Evolutionary conservation across 1,140 invertebrate genomes (phyloP), one percentile per base, ranked within the genome.

Genomic region (Xylocopa sonorina): DNA sequence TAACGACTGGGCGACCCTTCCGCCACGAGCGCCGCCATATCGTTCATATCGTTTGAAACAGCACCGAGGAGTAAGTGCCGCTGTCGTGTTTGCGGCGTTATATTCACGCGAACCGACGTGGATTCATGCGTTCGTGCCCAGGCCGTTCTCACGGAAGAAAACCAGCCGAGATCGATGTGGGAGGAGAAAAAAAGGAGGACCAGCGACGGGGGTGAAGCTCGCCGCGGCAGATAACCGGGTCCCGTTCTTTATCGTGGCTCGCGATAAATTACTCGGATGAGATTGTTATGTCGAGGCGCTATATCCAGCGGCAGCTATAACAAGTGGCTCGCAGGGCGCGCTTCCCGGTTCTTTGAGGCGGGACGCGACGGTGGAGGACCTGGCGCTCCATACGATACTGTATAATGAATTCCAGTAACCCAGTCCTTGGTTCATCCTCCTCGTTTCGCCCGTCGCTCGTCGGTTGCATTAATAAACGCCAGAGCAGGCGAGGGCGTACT

Each of bases 211-310:
- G 60, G 46, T 3, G 55, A 46, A 68, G 66, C 32, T 27, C 38
- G 38, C n/a, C 57, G 58, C 62, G 43, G 57, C 27, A 34, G 46
- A 62, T 78, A 78, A 79, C 75, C n/a, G 58, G 41, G 78, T 71
- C 75, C 46, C 64, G 68, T 71, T 55, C 67, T 80, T 75, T 83
- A 75, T 76, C 77, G 80, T 72, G 43, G 43, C 46, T 62, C 46
- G 46, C 58, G 50, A 83, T 83, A 74, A 80, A 84, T 80, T 83
- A 80, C n/a, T 34, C 24, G 48, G 62, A 84, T 83, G 60, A 84
- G 71, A 84, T 84, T 84, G 53, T 83, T 84, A 80, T 69, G 53
- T 72, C 66, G 58, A 32, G 51, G 43, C 53, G 53, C 64, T 84
- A 80, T 60, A 84, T 84, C 58, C 57, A 50, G 14, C 24, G 50